These are phyloP conservation scores for Philonicus albiceps DNA, from an alignment of 2,888 invertebrate species.

Conservation along the genomic window DNA sequence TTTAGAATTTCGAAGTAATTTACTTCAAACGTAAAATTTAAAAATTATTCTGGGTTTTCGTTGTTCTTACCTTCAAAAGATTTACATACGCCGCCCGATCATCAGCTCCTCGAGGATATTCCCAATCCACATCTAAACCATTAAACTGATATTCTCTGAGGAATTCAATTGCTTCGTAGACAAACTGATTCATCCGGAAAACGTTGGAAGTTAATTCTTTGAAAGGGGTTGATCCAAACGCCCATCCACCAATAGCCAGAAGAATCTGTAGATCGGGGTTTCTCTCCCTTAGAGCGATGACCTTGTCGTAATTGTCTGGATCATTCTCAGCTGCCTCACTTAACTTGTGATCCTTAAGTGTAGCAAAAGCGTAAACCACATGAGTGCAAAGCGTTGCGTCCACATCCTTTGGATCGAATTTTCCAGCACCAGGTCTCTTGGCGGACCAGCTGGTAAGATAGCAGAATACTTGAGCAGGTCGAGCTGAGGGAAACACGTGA, in stretches of 20 bases:
- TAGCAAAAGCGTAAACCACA: slow-evolving; percentile 93
- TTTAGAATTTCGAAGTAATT: no score
- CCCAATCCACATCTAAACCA: slow-evolving; percentile 93
- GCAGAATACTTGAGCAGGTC: slow-evolving; percentile 89
- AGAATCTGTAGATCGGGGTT: slow-evolving; percentile 88
- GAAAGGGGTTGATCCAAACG: slow-evolving; percentile 93
- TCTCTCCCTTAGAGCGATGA: slow-evolving; percentile 84
- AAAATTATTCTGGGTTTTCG: no score
- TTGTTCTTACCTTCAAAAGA: slow-evolving; percentile 66
- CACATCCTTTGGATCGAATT: slow-evolving; percentile 88
- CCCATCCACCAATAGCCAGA: slow-evolving; percentile 94
- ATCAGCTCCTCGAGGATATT: slow-evolving; percentile 89
- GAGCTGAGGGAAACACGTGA: slow-evolving; percentile 67
- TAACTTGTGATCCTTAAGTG: slow-evolving; percentile 84
- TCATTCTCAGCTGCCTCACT: slow-evolving; percentile 83
- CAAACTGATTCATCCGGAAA: slow-evolving; percentile 94
- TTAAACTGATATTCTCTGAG: slow-evolving; percentile 90
- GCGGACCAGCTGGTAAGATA: slow-evolving; percentile 97
- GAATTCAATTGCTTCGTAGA: slow-evolving; percentile 93
- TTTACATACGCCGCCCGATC: slow-evolving; percentile 86
- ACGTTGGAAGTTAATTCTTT: slow-evolving; percentile 90
- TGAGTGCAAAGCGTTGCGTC: slow-evolving; percentile 92
- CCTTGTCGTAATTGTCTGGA: slow-evolving; percentile 83
- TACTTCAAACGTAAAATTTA: no score
- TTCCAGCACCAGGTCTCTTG: slow-evolving; percentile 86